Evolutionary conservation across 1,140 invertebrate species (phyloP).

Genomic region (Plectrocnemia conspersa): DNA sequence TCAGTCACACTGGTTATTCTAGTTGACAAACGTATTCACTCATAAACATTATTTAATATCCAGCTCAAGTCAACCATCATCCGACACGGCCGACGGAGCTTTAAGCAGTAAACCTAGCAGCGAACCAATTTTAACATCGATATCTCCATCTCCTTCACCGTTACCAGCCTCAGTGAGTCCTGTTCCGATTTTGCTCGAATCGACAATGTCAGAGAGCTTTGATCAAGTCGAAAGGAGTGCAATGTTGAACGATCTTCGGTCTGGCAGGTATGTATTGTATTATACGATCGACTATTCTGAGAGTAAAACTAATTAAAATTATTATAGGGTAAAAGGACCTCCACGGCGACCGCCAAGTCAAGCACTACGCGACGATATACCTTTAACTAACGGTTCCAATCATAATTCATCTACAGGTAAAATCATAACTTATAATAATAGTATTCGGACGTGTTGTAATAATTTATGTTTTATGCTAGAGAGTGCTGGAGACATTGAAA

Average conservation of each 20-base stretch:
- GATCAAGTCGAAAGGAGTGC: constrained; percentile 59
- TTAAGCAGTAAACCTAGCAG: constrained; percentile 37
- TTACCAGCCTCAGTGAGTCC: not conserved
- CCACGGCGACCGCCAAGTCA: constrained; percentile 55
- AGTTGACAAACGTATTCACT: too few species aligned
- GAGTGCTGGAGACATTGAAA: constrained; percentile 21
- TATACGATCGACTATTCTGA: not conserved
- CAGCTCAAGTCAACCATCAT: constrained; percentile 3
- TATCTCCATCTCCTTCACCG: constrained; percentile 21
- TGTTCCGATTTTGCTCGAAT: not conserved
- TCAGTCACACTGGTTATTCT: too few species aligned
- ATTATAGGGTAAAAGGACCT: constrained; percentile 49
- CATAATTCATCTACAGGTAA: constrained; percentile 21
- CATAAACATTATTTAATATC: too few species aligned
- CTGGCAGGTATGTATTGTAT: constrained; percentile 46
- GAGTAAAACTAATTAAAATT: constrained; percentile 2
- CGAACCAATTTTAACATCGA: constrained; percentile 22
- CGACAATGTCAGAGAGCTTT: constrained; percentile 47
- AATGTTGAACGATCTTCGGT: constrained; percentile 58
- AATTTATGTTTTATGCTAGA: constrained; percentile 12
- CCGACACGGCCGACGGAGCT: constrained; percentile 38
- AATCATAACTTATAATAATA: not conserved
- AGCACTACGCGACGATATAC: constrained; percentile 46
- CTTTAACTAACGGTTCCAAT: constrained; percentile 34
- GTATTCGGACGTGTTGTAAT: not conserved